Evolutionary conservation across 2,113 vertebrate genomes (phyloP).

Genomic region (Oncorhynchus gorbuscha): DNA sequence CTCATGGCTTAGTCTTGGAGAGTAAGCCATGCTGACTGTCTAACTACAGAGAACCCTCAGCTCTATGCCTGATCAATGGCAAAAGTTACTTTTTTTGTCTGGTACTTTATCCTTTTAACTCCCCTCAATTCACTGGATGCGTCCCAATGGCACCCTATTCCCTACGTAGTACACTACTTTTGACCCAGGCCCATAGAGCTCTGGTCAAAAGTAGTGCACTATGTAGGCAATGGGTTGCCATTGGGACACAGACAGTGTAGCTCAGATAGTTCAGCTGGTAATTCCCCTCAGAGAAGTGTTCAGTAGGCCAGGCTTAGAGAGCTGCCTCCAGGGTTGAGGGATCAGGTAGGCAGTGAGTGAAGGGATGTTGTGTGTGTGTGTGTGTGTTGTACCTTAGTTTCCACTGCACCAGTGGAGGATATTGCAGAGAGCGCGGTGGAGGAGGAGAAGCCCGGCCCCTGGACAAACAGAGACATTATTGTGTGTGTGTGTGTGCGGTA

Average conservation of each 20-base stretch:
- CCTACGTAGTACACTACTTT: no score
- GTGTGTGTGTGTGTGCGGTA: neutral
- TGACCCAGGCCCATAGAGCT: no score
- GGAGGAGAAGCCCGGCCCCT: neutral
- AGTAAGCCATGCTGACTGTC: no score
- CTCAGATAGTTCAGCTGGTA: neutral
- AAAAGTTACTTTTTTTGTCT: no score
- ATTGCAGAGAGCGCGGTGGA: slow-evolving; percentile 1
- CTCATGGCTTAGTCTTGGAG: no score
- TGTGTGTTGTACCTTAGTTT: neutral
- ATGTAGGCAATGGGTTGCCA: no score
- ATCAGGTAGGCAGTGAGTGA: neutral
- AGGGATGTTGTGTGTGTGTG: neutral
- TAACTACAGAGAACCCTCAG: no score
- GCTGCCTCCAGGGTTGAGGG: neutral
- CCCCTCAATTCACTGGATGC: no score
- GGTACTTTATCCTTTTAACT: no score
- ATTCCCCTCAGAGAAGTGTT: neutral
- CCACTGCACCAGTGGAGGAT: neutral
- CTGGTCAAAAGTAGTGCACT: no score
- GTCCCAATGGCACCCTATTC: no score
- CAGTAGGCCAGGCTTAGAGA: neutral
- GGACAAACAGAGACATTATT: neutral
- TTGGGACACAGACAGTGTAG: neutral
- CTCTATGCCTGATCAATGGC: no score